A percentile compares a stretch with the other conserved stretches of the same genome.
These are phyloP conservation scores for Nylanderia fulva DNA, from an alignment of 1,140 invertebrate species.

Conservation along the genomic window DNA sequence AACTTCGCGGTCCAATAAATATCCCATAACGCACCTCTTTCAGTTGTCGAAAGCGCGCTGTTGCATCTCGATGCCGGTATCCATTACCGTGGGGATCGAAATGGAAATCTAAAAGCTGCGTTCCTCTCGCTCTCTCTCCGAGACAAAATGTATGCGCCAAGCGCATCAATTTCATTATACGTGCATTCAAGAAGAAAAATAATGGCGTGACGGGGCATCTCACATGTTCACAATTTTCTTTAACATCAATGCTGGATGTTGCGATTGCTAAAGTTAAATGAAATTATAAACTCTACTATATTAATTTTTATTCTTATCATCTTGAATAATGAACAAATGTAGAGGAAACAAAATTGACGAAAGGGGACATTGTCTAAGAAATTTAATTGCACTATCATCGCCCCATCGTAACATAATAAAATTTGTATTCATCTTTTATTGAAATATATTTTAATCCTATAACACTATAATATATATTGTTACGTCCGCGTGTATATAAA, in stretches of 20 bases:
- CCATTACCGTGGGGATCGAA: not conserved
- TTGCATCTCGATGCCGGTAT: not conserved
- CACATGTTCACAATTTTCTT: not conserved
- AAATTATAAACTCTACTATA: not conserved
- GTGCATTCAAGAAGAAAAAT: not conserved
- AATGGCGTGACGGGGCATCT: not conserved
- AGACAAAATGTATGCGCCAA: not conserved
- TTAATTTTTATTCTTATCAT: constrained; percentile 28
- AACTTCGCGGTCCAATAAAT: constrained; percentile 57
- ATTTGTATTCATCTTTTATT: no score
- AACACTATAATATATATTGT: no score
- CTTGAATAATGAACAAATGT: not conserved
- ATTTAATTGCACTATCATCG: constrained; percentile 1
- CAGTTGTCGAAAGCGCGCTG: constrained; percentile 13
- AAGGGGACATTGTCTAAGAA: constrained; percentile 18
- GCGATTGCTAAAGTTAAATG: not conserved
- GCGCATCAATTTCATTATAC: not conserved
- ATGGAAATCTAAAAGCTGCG: not conserved
- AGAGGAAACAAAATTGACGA: not conserved
- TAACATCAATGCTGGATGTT: not conserved
- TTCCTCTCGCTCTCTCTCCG: no score
- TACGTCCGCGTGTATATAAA: no score
- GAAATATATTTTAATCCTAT: no score
- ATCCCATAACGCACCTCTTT: constrained; percentile 23
- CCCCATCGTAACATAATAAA: not conserved